Conservation (phyloP, 2,797 vertebrate genomes). For the Mormyrus proboscirostris region DNA sequence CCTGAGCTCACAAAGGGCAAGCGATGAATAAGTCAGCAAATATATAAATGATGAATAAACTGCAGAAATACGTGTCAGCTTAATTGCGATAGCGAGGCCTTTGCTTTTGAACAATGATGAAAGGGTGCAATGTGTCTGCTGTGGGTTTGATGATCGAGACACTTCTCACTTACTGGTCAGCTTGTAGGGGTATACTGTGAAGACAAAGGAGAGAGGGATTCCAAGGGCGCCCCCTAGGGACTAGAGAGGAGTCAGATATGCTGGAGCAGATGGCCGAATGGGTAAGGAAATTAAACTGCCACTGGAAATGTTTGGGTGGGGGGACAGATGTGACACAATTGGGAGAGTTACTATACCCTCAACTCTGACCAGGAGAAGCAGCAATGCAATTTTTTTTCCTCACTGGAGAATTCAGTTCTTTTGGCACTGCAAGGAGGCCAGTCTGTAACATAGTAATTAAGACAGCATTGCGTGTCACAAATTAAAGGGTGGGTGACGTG, state of each 20-base stretch:
- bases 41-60: slow-evolving; percentile 8
- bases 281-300: neutral
- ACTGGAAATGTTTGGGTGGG: neutral
- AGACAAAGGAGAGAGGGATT: slow-evolving; percentile 12
- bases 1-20: slow-evolving; percentile 36
- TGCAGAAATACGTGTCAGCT: slow-evolving; percentile 34
- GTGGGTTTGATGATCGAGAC: slow-evolving; percentile 56
- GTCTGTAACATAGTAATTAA: neutral
- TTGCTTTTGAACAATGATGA: slow-evolving; percentile 53
- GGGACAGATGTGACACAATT: neutral
- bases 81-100: slow-evolving; percentile 35
- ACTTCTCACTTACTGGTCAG: slow-evolving; percentile 42
- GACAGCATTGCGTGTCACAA: neutral
- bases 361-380: neutral
- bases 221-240: neutral
- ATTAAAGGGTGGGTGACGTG: neutral
- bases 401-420: neutral
- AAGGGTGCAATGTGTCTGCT: slow-evolving; percentile 43
- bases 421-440: neutral
- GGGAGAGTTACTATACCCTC: neutral
- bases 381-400: neutral
- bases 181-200: slow-evolving; percentile 44
- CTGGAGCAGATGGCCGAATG: neutral
- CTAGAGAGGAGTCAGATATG: neutral
- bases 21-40: slow-evolving; percentile 4